Evolutionary conservation across 1,140 invertebrate species (phyloP), one percentile per base, ranked within the genome.

Genomic region (Drosophila carrolli): DNA sequence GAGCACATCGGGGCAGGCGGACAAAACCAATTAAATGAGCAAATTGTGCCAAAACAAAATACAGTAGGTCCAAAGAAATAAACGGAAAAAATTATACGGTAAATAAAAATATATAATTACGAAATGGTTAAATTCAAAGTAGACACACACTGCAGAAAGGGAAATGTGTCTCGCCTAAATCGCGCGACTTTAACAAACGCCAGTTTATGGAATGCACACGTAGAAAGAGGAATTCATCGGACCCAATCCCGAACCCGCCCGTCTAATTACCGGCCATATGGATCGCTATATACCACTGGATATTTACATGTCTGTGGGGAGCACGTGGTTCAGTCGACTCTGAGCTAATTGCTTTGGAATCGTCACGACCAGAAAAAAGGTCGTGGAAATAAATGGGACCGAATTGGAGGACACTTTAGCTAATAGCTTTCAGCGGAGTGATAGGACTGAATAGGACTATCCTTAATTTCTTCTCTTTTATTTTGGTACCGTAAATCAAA

Each of bases 1-100:
- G 83, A 89, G 86, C 75, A 92, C 91, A 82, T 70, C 66, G 92
- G 86, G 82, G 91, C 68, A 78, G 78, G 56, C 85, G 81, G 43
- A 75, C 54, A 68, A 70, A 68, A 73, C 27, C 60, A 58, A 73
- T 77, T 63, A 76, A 76, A 83, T 58, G 51, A 40, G 60, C 51
- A 85, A 84, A 79, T 68, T 58, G 83, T 79, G 84, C 79, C 83
- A 88, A 83, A 84, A 79, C 70, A 66, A 67, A 78, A 75, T 70
- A 68, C 43, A 57, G 67, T 47, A 71, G 43, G 43, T 56, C 65
- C 50, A 56, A 40, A 55, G 27, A 74, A 62, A 59, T 51, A 73
- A 78, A 74, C 72, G 67, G 14, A 67, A 46, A 43, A 67, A 79
- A 80, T 44, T 37, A 65, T 50, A 76, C 32, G 37, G 50, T 72